Evolutionary conservation across 2,113 vertebrate species (phyloP).

Genomic region (Antigone vipio): DNA sequence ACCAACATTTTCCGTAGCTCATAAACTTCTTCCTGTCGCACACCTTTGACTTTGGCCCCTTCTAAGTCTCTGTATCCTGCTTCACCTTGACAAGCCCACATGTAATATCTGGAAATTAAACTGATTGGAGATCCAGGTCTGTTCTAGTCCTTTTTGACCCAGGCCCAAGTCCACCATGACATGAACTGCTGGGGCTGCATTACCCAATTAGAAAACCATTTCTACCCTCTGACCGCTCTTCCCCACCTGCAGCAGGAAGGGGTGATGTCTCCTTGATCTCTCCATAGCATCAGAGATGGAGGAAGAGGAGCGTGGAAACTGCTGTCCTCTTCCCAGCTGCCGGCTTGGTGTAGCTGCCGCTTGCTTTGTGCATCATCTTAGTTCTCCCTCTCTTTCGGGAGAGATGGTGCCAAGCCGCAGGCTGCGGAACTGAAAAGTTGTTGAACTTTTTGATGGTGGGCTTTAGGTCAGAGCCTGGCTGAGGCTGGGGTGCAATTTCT

Average conservation of each 20-base stretch:
- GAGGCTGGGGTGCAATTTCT: background rate
- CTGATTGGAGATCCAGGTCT: background rate
- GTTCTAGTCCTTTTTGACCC: background rate
- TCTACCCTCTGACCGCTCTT: background rate
- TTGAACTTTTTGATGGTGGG: background rate
- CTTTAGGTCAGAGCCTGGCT: background rate
- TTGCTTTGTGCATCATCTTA: background rate
- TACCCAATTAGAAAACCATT: background rate
- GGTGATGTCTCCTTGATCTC: background rate
- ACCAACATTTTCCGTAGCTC: background rate
- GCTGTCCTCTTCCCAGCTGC: background rate
- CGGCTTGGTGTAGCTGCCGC: background rate
- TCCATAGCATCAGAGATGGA: background rate
- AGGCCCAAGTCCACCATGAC: background rate
- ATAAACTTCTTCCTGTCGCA: fast-evolving
- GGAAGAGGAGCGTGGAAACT: background rate
- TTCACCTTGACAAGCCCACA: background rate
- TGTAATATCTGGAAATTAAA: background rate
- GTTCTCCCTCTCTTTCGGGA: background rate
- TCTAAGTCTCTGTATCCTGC: background rate
- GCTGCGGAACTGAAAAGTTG: background rate
- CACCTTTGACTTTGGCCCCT: background rate
- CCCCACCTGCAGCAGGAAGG: background rate
- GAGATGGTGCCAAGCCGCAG: background rate
- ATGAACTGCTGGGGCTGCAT: fast-evolving